Evolutionary conservation across 2,113 vertebrate genomes (phyloP).

Genomic region (Polyodon spathula): DNA sequence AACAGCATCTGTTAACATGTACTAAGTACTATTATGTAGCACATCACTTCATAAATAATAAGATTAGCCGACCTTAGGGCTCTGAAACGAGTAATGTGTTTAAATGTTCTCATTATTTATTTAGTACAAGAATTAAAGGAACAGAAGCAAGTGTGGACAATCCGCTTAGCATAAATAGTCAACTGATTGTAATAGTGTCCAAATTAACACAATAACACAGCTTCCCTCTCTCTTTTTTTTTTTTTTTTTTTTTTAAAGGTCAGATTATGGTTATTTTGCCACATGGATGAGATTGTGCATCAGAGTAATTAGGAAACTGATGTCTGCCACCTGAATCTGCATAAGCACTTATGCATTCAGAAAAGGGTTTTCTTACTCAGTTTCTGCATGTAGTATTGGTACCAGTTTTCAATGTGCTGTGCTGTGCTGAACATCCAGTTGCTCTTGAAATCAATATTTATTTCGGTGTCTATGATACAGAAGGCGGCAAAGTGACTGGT

Average conservation of each 20-base stretch:
- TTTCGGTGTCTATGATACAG: no score
- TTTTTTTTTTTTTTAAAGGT: constrained; percentile 4
- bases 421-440: no score
- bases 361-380: no score
- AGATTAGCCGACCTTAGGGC: constrained; percentile 95
- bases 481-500: no score
- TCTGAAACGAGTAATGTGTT: constrained; percentile 87
- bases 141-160: constrained; percentile 76
- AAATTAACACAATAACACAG: neutral
- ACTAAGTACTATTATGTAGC: constrained; percentile 99
- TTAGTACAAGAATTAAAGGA: constrained; percentile 96
- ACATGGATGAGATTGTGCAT: neutral
- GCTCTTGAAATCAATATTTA: no score
- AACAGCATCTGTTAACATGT: constrained; percentile 99
- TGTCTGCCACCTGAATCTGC: neutral
- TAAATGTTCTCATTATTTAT: constrained; percentile 99
- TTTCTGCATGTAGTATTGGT: no score
- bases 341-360: neutral
- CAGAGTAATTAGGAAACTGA: constrained; percentile 1
- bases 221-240: no score
- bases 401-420: neutral
- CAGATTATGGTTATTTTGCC: constrained; percentile 1
- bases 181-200: constrained; percentile 47
- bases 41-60: constrained; percentile 99
- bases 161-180: constrained; percentile 81